These are phyloP conservation scores for Drosophila meridionalis DNA, from an alignment of 2,888 invertebrate genomes.

Conservation along the genomic window DNA sequence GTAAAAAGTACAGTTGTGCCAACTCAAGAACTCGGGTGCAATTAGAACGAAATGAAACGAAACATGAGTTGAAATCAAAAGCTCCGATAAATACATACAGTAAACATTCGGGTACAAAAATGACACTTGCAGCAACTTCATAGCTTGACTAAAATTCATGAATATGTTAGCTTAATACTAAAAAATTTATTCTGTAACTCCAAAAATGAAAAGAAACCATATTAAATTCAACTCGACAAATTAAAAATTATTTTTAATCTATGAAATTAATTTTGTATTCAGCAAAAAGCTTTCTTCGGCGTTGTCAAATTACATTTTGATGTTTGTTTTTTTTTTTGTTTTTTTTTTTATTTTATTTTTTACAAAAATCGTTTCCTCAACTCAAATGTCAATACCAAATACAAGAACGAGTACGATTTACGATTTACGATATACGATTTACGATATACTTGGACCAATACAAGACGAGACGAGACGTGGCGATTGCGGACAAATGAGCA, in stretches of 20 bases:
- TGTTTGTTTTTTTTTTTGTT: constrained; percentile 12
- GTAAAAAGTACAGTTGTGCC: constrained; percentile 43
- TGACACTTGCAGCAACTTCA: constrained; percentile 85
- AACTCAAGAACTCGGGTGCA: constrained; percentile 37
- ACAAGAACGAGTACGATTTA: constrained; percentile 47
- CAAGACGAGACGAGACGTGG: constrained; percentile 28
- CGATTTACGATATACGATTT: constrained; percentile 12
- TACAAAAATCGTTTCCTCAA: constrained; percentile 83
- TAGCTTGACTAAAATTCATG: constrained; percentile 83
- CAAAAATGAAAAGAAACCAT: constrained; percentile 43
- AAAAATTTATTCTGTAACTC: constrained; percentile 37
- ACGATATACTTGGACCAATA: constrained; percentile 25
- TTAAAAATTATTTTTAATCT: constrained; percentile 29
- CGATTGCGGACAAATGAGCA: constrained; percentile 57
- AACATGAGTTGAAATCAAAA: constrained; percentile 34
- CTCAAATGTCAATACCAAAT: constrained; percentile 64
- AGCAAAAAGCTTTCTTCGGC: constrained; percentile 43
- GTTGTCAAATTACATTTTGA: constrained; percentile 11
- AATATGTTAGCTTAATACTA: constrained; percentile 74
- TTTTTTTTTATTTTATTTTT: constrained; percentile 31
- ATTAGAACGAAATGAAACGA: constrained; percentile 27
- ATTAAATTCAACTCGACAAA: constrained; percentile 48
- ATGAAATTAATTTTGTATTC: constrained; percentile 30
- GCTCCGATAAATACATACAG: constrained; percentile 40
- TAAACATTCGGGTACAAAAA: constrained; percentile 54